Evolutionary conservation across 2,113 vertebrate genomes (phyloP).

Genomic region (Erinaceus europaeus): DNA sequence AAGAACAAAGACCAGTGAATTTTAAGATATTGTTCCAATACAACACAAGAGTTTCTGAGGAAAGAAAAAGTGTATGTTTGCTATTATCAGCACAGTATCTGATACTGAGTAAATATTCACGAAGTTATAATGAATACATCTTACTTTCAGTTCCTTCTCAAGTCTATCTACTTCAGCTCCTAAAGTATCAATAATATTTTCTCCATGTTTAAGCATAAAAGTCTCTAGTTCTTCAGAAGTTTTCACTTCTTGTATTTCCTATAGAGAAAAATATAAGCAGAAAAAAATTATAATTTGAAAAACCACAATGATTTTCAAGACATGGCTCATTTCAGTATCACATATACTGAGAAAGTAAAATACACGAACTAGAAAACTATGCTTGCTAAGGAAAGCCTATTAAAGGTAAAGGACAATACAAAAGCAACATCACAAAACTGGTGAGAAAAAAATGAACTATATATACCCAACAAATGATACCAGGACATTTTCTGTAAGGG

Average conservation of each 20-base stretch:
- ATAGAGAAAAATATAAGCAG: conserved; percentile 47
- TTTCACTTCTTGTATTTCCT: conserved; percentile 98
- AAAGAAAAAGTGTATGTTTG: background rate
- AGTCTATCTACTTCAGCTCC: conserved; percentile 97
- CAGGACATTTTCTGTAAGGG: background rate
- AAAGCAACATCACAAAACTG: background rate
- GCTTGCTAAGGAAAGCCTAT: too few species aligned
- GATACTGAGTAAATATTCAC: background rate
- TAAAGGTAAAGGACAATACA: background rate
- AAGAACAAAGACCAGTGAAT: background rate
- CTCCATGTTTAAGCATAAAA: conserved; percentile 99
- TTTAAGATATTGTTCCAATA: background rate
- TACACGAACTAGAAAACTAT: background rate
- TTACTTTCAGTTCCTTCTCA: conserved; percentile 97
- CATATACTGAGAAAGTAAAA: too few species aligned
- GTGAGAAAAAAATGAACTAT: background rate
- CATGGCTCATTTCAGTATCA: conserved; percentile 10
- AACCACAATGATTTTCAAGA: background rate
- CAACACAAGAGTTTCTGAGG: background rate
- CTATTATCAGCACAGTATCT: background rate
- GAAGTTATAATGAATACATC: background rate
- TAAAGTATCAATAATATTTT: conserved; percentile 97
- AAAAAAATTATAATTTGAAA: background rate
- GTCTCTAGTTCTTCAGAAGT: conserved; percentile 94
- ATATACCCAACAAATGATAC: background rate